Evolutionary conservation across 2,113 vertebrate genomes (phyloP).

Genomic region (Gnathonemus echidnorhynchus): DNA sequence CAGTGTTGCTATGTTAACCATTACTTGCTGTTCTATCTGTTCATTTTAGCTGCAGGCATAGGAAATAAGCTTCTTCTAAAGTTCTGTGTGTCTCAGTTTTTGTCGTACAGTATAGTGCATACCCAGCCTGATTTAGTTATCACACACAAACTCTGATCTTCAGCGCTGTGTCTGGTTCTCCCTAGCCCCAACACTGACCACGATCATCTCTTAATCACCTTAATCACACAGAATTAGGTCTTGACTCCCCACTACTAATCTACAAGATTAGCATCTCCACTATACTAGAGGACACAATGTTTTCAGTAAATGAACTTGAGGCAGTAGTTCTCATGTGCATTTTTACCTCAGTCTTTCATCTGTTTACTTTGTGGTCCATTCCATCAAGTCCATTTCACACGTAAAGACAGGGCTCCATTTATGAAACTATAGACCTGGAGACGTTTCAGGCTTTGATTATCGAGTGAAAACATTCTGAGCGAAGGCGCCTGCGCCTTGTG

Average conservation of each 20-base stretch:
- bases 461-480: background rate
- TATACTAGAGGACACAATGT: background rate
- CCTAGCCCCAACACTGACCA: background rate
- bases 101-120: background rate
- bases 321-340: background rate
- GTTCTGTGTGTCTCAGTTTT: background rate
- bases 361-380: background rate
- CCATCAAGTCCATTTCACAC: background rate
- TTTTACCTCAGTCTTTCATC: background rate
- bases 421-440: background rate
- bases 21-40: background rate
- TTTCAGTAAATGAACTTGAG: background rate
- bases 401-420: constrained; percentile 1
- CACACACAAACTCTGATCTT: background rate
- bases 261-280: background rate
- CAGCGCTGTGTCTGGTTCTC: background rate
- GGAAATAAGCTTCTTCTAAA: background rate
- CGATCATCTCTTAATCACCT: background rate
- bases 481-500: background rate
- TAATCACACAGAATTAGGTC: background rate
- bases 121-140: background rate
- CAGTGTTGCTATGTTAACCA: background rate
- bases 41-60: background rate
- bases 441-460: background rate
- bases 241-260: background rate